These are phyloP conservation scores for Botrylloides violaceus DNA, from an alignment of 23 tunicate species.

Conservation along the genomic window DNA sequence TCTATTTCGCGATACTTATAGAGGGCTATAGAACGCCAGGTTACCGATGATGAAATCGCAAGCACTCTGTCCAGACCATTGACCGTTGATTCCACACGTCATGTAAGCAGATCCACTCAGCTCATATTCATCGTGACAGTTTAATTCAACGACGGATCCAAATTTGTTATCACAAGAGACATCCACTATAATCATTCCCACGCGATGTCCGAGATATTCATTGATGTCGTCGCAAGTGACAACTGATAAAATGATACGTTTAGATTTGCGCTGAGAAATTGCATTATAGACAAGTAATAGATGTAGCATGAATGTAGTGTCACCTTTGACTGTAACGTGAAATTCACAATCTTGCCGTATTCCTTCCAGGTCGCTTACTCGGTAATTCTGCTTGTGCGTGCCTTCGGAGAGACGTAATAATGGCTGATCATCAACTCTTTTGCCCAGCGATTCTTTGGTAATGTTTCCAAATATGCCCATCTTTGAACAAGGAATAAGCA, in stretches of 20 bases:
- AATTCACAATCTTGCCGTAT: constrained; percentile 41
- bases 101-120: neutral
- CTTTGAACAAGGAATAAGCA: no score
- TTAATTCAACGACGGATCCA: constrained; percentile 34
- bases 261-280: neutral
- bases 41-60: constrained; percentile 8
- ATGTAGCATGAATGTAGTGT: no score
- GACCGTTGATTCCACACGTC: constrained; percentile 31
- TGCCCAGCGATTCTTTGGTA: no score
- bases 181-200: neutral
- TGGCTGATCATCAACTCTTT: no score
- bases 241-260: neutral
- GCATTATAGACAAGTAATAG: neutral
- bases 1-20: no score
- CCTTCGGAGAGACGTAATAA: constrained; percentile 58
- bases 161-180: constrained; percentile 21
- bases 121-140: constrained; percentile 20
- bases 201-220: neutral
- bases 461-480: no score
- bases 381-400: constrained; percentile 43
- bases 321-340: constrained; percentile 45
- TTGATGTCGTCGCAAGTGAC: neutral
- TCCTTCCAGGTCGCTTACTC: constrained; percentile 48
- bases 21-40: neutral
- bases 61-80: constrained; percentile 40